Evolutionary conservation across 2,797 vertebrate species (phyloP).

Genomic region (Trichosurus vulpecula): DNA sequence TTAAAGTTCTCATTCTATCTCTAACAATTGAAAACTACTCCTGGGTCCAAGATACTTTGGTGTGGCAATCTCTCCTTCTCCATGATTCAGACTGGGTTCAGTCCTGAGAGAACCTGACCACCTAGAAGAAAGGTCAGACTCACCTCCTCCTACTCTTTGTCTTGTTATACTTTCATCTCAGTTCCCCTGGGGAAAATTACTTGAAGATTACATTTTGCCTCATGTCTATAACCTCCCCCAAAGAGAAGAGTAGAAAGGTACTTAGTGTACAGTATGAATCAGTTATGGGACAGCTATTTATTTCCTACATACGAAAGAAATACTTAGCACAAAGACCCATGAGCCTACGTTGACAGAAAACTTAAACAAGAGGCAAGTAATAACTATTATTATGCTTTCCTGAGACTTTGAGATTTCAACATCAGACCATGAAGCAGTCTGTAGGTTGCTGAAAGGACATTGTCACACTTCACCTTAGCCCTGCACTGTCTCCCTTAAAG

Average conservation of each 20-base stretch:
- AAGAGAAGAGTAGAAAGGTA: background rate
- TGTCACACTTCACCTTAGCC: background rate
- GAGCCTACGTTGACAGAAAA: background rate
- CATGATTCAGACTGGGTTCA: background rate
- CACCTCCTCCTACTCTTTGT: background rate
- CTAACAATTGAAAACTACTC: background rate
- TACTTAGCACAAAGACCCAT: background rate
- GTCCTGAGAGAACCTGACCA: background rate
- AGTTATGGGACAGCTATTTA: background rate
- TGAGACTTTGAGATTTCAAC: background rate
- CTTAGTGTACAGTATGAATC: background rate
- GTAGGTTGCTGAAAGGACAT: background rate
- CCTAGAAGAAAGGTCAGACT: background rate
- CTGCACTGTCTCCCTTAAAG: background rate
- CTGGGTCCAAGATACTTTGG: background rate
- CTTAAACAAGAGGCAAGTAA: background rate
- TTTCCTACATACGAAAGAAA: background rate
- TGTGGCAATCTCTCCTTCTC: background rate
- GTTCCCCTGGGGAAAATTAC: background rate
- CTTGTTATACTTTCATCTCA: background rate
- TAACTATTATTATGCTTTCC: background rate
- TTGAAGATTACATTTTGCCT: background rate
- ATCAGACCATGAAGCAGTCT: background rate
- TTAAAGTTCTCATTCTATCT: background rate
- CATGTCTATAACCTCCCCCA: background rate